These are phyloP conservation scores for Autographa gamma DNA, from an alignment of 2,888 invertebrate genomes.

Conservation along the genomic window DNA sequence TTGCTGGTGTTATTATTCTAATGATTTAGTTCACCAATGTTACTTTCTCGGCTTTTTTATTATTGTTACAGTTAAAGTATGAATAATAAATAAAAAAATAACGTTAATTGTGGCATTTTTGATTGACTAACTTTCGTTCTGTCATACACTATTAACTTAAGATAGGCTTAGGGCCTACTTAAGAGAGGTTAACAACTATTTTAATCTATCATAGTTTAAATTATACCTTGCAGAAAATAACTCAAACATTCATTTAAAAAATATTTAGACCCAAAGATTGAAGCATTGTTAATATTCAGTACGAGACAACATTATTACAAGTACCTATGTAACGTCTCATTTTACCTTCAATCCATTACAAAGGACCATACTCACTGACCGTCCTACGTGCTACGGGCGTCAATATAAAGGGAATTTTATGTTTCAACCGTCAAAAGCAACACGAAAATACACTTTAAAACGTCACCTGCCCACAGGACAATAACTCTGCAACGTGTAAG, in stretches of 20 bases:
- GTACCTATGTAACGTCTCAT: not conserved
- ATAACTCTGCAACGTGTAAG: conserved; percentile 25
- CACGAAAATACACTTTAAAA: conserved; percentile 53
- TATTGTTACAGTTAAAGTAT: not conserved
- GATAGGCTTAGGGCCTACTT: too few species aligned
- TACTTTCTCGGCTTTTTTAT: too few species aligned
- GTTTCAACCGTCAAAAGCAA: conserved; percentile 38
- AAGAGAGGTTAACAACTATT: too few species aligned
- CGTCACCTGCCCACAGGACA: conserved; percentile 47
- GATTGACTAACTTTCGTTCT: too few species aligned
- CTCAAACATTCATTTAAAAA: too few species aligned
- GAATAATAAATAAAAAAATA: too few species aligned
- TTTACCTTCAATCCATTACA: not conserved
- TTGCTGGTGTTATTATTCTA: not conserved
- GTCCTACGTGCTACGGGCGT: conserved; percentile 33
- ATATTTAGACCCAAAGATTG: too few species aligned
- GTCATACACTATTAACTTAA: too few species aligned
- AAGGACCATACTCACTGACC: conserved; percentile 11
- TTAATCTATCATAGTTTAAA: too few species aligned
- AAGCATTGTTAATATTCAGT: not conserved
- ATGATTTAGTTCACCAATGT: not conserved
- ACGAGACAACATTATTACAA: not conserved
- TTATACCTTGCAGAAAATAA: too few species aligned
- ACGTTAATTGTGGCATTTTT: too few species aligned
- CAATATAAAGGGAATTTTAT: conserved; percentile 51